These are phyloP conservation scores for Holcopasites calliopsidis DNA, from an alignment of 1,140 invertebrate species.

Conservation along the genomic window DNA sequence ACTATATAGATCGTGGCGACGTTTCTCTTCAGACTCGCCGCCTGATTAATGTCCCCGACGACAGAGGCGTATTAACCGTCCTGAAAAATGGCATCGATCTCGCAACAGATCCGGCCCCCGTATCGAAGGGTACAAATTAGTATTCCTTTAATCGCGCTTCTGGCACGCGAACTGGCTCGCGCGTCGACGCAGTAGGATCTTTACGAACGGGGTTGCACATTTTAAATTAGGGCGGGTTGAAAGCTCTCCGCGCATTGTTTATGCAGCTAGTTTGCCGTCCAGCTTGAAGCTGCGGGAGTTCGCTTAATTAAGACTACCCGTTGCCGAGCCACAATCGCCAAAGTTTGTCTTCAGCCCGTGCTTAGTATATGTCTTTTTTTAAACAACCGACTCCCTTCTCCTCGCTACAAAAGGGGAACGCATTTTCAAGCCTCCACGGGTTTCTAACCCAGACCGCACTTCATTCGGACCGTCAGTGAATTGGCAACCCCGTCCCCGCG, in stretches of 20 bases:
- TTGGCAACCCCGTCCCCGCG: not conserved
- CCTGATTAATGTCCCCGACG: not conserved
- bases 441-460: not conserved
- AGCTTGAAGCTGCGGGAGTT: not conserved
- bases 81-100: not conserved
- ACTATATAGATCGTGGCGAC: no score
- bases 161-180: no score
- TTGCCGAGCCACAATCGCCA: not conserved
- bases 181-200: no score
- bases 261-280: not conserved
- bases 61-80: no score
- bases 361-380: not conserved
- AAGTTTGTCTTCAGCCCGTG: not conserved
- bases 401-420: not conserved
- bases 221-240: no score
- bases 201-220: no score
- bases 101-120: no score
- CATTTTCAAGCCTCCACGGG: not conserved
- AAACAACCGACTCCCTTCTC: not conserved
- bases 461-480: not conserved
- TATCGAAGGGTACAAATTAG: not conserved
- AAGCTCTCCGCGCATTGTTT: not conserved
- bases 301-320: slow-evolving; percentile 3
- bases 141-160: no score
- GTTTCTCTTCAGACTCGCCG: not conserved